Evolutionary conservation across 2,113 vertebrate genomes (phyloP).

Genomic region (Macquaria ambigua): DNA sequence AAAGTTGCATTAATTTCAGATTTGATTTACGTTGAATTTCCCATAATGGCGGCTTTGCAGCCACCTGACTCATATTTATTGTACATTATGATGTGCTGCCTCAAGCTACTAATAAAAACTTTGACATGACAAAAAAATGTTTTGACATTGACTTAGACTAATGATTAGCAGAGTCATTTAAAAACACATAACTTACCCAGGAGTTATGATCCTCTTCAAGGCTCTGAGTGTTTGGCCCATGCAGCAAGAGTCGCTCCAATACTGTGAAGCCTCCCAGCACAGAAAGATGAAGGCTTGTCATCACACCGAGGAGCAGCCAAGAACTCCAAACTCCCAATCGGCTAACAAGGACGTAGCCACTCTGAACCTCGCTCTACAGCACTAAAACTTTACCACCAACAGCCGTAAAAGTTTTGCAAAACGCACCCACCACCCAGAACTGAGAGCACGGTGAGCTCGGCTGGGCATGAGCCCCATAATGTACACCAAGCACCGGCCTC

Average conservation of each 20-base stretch:
- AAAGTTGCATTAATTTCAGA: not conserved
- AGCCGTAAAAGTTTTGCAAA: not conserved
- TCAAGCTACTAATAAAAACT: not conserved
- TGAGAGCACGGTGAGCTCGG: not conserved
- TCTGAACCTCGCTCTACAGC: too few relatives aligned
- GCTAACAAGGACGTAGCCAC: not conserved
- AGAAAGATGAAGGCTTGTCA: not conserved
- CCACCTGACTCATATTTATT: too few relatives aligned
- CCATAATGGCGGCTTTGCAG: not conserved
- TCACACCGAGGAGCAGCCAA: slow-evolving; percentile 11
- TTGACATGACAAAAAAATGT: not conserved
- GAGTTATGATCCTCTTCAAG: not conserved
- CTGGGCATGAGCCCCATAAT: not conserved
- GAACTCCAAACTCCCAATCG: not conserved
- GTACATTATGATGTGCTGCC: too few relatives aligned
- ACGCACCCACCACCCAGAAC: not conserved
- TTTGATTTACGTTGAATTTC: not conserved
- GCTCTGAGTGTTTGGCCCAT: not conserved
- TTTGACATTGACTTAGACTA: not conserved
- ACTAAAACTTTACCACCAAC: not conserved
- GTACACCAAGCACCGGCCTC: too few relatives aligned
- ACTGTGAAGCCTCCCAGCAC: not conserved
- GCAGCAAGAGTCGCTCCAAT: not conserved
- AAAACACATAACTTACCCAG: not conserved
- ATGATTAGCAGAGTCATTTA: not conserved